Conservation (phyloP, 2,888 invertebrate genomes). For the Ophion obscuratus region DNA sequence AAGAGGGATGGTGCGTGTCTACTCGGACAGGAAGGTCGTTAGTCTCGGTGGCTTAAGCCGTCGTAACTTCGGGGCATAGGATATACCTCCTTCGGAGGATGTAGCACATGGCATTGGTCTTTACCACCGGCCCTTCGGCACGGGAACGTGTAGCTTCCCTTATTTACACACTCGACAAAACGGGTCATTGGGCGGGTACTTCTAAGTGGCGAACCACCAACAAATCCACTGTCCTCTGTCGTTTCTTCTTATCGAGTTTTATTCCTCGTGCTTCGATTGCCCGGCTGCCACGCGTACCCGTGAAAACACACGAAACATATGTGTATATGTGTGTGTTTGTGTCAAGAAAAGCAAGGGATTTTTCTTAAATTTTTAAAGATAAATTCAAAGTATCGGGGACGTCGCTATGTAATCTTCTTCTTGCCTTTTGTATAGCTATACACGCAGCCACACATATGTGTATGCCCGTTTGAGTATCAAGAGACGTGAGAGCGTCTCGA, state of each 20-base stretch:
- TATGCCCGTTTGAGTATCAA: too few relatives aligned
- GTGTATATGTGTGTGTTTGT: too few relatives aligned
- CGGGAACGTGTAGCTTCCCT: constrained; percentile 24
- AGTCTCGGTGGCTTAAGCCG: constrained; percentile 38
- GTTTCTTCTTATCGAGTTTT: constrained; percentile 36
- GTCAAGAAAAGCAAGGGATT: too few relatives aligned
- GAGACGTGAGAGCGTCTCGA: too few relatives aligned
- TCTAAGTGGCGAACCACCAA: constrained; percentile 19
- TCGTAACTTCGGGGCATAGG: constrained; percentile 22
- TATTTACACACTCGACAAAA: constrained; percentile 70
- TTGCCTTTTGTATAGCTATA: too few relatives aligned
- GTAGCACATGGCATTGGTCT: constrained; percentile 11
- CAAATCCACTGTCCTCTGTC: constrained; percentile 59
- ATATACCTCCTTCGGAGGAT: constrained; percentile 34
- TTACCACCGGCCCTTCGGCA: constrained; percentile 18
- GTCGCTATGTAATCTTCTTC: too few relatives aligned
- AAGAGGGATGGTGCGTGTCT: constrained; percentile 12
- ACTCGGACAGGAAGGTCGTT: constrained; percentile 11
- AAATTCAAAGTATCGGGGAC: too few relatives aligned
- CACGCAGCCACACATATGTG: too few relatives aligned
- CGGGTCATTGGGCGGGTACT: constrained; percentile 63
- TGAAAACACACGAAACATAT: too few relatives aligned
- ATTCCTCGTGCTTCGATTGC: neutral
- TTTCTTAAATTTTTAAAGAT: too few relatives aligned
- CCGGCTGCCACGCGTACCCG: neutral